A percentile compares a stretch with the other conserved stretches of the same genome.
Evolutionary conservation across 2,888 invertebrate genomes (phyloP).

Genomic region (Leptarthrus brevirostris): DNA sequence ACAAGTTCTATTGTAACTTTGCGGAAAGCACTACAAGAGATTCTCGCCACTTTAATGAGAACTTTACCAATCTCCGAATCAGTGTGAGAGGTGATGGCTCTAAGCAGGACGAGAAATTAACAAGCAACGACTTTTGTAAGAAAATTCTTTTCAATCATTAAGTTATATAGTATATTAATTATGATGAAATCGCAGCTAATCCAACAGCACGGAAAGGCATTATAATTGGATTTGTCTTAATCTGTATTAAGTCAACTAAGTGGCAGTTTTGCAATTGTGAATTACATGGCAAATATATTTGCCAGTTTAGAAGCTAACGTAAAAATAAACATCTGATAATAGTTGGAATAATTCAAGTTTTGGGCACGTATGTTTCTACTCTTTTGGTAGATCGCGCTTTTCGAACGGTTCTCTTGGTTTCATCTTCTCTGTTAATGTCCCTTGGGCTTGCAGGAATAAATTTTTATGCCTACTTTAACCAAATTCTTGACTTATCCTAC

Average conservation of each 20-base stretch:
- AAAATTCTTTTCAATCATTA: no score
- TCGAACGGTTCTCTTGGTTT: conserved; percentile 60
- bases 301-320: conserved; percentile 59
- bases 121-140: conserved; percentile 61
- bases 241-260: conserved; percentile 60
- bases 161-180: no score
- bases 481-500: conserved; percentile 55
- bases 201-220: conserved; percentile 59
- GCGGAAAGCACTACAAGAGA: conserved; percentile 56
- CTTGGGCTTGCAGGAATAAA: conserved; percentile 60
- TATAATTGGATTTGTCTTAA: conserved; percentile 57
- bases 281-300: conserved; percentile 64
- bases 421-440: conserved; percentile 60
- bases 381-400: conserved; percentile 62
- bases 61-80: conserved; percentile 59
- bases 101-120: conserved; percentile 50
- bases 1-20: conserved; percentile 61
- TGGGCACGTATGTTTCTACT: conserved; percentile 61
- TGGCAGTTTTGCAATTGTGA: conserved; percentile 62
- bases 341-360: conserved; percentile 61
- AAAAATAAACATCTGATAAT: conserved; percentile 63
- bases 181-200: conserved; percentile 57
- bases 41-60: conserved; percentile 54
- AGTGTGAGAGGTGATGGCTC: conserved; percentile 52
- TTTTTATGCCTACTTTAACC: conserved; percentile 57